Evolutionary conservation across 2,888 invertebrate genomes (phyloP).

Genomic region (Disparrhopalites patrizii): DNA sequence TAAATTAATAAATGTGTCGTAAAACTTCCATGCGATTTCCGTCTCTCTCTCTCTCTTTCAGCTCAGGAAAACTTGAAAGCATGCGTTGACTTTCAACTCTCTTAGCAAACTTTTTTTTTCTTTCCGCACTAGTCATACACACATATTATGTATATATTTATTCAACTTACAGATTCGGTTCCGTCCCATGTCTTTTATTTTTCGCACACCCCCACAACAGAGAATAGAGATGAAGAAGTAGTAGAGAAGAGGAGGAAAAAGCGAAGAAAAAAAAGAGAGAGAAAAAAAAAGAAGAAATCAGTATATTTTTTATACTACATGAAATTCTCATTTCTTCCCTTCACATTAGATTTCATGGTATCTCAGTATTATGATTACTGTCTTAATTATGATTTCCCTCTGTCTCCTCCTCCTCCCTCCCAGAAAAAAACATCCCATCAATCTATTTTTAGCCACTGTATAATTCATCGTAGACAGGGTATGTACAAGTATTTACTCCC

Average conservation of each 20-base stretch:
- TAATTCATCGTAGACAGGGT: no score
- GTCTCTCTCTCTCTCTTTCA: not conserved
- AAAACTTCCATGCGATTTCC: not conserved
- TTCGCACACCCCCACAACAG: no score
- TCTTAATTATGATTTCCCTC: not conserved
- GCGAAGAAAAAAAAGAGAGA: not conserved
- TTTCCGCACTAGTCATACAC: not conserved
- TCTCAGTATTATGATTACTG: no score
- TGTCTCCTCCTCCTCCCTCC: not conserved
- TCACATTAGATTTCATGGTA: no score
- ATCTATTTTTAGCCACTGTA: no score
- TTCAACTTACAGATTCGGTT: slow-evolving; percentile 47
- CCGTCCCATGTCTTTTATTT: slow-evolving; percentile 46
- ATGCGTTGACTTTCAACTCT: no score
- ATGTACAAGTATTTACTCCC: no score
- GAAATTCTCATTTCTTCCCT: no score
- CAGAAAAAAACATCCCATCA: no score
- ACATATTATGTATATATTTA: no score
- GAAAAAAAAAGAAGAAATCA: not conserved
- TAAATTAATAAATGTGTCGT: slow-evolving; percentile 22
- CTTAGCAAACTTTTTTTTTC: not conserved
- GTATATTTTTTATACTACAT: not conserved
- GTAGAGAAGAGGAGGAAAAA: not conserved
- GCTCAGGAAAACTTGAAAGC: not conserved
- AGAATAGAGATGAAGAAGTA: not conserved